A percentile compares a stretch with the other conserved stretches of the same genome.
phyloP scores from a whole-genome alignment of 1,140 invertebrate genomes.

The Bombus haemorrhoidalis region DNA sequence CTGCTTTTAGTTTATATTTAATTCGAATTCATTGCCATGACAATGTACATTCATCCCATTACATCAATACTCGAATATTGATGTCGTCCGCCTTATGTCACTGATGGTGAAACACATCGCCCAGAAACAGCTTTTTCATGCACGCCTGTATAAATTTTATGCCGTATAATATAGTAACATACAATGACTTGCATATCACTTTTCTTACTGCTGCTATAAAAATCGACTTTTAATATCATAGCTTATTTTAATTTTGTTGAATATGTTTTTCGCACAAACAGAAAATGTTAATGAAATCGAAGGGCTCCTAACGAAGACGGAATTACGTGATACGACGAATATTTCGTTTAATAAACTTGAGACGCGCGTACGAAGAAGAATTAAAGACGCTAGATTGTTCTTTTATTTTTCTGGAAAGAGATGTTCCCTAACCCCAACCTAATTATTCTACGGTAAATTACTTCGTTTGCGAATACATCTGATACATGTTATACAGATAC shows the following conservation, averaged over 20 bases:
- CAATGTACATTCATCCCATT: not conserved
- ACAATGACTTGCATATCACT: not conserved
- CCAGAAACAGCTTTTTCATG: not conserved
- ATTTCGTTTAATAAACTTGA: too few relatives aligned
- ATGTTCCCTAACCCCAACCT: too few relatives aligned
- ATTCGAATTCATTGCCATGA: not conserved
- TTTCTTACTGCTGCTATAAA: not conserved
- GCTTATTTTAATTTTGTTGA: not conserved
- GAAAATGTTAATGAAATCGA: too few relatives aligned
- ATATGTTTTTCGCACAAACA: not conserved
- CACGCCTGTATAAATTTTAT: not conserved
- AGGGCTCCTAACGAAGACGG: too few relatives aligned
- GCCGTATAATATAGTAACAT: not conserved
- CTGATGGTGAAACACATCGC: constrained; percentile 6
- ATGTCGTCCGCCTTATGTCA: constrained; percentile 11
- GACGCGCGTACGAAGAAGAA: too few relatives aligned
- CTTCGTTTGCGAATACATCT: too few relatives aligned
- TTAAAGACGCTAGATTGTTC: too few relatives aligned
- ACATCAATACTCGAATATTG: constrained; percentile 2
- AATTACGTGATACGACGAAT: too few relatives aligned
- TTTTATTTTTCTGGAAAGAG: too few relatives aligned
- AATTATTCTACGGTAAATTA: too few relatives aligned
- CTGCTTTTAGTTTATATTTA: constrained; percentile 5
- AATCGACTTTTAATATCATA: not conserved
- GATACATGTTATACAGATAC: too few relatives aligned